Evolutionary conservation across 2,113 vertebrate species (phyloP).

Genomic region (Parus major): DNA sequence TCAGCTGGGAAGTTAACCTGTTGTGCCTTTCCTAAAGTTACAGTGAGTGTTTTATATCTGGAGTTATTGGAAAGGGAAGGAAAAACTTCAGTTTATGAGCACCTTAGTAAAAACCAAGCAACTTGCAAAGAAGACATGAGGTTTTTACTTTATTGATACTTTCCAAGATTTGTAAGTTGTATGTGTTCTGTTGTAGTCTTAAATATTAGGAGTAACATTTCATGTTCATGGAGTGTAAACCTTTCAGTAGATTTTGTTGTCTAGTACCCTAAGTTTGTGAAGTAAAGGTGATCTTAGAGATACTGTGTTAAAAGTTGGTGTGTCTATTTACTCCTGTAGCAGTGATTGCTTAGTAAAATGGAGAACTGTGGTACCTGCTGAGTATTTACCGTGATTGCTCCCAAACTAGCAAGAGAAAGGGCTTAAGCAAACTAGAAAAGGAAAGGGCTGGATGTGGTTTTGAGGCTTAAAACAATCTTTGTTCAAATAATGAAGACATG

Average conservation of each 20-base stretch:
- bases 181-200: not conserved
- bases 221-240: not conserved
- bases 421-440: not conserved
- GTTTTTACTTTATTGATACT: not conserved
- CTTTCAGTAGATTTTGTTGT: not conserved
- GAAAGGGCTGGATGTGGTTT: not conserved
- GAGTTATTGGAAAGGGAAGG: not conserved
- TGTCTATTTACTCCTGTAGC: not conserved
- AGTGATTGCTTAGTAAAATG: not conserved
- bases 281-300: not conserved
- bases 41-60: not conserved
- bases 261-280: not conserved
- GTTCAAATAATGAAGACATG: not conserved
- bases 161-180: not conserved
- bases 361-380: not conserved
- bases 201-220: not conserved
- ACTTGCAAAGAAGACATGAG: not conserved
- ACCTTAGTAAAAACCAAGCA: not conserved
- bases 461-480: not conserved
- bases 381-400: not conserved
- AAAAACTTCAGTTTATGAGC: not conserved
- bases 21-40: not conserved
- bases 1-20: not conserved
- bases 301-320: not conserved
- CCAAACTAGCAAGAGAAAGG: not conserved